Conservation (phyloP, 2,888 invertebrate genomes). For the Lycophotia porphyrea region DNA sequence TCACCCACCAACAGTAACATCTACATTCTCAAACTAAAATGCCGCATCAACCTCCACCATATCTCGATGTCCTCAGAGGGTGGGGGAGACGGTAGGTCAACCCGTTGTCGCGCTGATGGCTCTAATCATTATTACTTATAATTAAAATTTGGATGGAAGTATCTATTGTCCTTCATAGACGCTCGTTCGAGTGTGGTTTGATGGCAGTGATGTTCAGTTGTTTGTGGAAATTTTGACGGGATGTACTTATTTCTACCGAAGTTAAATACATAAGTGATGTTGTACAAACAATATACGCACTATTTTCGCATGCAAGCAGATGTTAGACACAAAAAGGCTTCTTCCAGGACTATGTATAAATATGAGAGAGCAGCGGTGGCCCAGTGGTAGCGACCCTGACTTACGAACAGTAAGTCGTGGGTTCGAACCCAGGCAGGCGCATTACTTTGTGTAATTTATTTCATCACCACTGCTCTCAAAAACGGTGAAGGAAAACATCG, state of each 20-base stretch:
- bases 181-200: slow-evolving; percentile 39
- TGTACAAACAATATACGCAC: no score
- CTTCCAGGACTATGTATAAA: no score
- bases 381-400: no score
- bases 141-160: slow-evolving; percentile 85
- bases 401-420: no score
- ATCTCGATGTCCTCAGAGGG: slow-evolving; percentile 75
- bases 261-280: neutral
- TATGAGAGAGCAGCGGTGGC: no score
- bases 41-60: slow-evolving; percentile 72
- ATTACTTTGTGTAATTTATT: no score
- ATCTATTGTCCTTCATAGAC: slow-evolving; percentile 74
- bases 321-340: no score
- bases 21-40: slow-evolving; percentile 38
- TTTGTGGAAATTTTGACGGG: neutral
- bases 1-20: neutral
- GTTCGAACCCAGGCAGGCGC: no score
- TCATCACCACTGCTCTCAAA: no score
- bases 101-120: slow-evolving; percentile 86
- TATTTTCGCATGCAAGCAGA: no score
- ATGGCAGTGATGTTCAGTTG: slow-evolving; percentile 21
- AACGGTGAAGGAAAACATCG: no score
- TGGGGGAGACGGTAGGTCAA: slow-evolving; percentile 85
- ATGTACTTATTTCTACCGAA: neutral
- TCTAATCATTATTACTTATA: slow-evolving; percentile 88